These are phyloP conservation scores for Ophion ventricosus DNA, from an alignment of 2,888 invertebrate genomes.

Conservation along the genomic window DNA sequence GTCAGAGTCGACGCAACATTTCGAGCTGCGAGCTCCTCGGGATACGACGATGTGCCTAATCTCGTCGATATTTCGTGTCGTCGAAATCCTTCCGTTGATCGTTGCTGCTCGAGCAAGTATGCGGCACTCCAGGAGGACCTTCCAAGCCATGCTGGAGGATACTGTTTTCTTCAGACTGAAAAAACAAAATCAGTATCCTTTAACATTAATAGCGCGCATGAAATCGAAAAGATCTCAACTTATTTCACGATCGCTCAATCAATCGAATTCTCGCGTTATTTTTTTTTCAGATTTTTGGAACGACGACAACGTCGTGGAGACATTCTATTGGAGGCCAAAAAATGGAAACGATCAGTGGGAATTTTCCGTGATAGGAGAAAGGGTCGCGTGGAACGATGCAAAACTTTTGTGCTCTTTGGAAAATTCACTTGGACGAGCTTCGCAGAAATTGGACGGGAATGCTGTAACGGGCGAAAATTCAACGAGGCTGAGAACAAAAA, in stretches of 20 bases:
- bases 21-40: not conserved
- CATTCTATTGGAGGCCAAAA: constrained; percentile 50
- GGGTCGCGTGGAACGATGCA: constrained; percentile 66
- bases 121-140: not conserved
- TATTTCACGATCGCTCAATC: too few relatives aligned
- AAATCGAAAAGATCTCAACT: too few relatives aligned
- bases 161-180: too few relatives aligned
- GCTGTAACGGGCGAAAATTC: not conserved
- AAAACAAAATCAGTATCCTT: too few relatives aligned
- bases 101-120: constrained; percentile 26
- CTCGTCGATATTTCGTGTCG: constrained; percentile 30
- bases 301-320: constrained; percentile 38
- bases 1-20: not conserved
- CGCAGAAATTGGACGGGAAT: not conserved
- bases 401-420: constrained; percentile 54
- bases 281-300: constrained; percentile 27
- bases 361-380: constrained; percentile 65
- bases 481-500: constrained; percentile 11
- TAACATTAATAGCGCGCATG: too few relatives aligned
- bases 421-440: not conserved
- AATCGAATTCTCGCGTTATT: not conserved
- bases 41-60: constrained; percentile 30
- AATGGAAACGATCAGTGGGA: constrained; percentile 49
- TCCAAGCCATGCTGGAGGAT: not conserved
- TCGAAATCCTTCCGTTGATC: constrained; percentile 10